Evolutionary conservation across 2,797 vertebrate genomes (phyloP).

Genomic region (Helicolenus hilgendorfi): DNA sequence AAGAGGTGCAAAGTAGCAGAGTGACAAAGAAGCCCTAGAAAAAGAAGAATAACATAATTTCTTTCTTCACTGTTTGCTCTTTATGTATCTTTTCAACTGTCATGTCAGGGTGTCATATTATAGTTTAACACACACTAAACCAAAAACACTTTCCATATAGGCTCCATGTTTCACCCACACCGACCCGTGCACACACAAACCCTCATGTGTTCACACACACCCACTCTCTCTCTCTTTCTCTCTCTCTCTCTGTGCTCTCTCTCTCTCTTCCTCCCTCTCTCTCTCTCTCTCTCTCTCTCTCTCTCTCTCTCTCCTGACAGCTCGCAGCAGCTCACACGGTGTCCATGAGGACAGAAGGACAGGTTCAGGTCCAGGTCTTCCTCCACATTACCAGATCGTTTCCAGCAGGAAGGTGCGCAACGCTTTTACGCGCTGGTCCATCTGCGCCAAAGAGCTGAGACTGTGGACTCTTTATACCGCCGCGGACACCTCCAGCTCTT

Average conservation of each 20-base stretch:
- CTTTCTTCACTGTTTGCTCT: neutral
- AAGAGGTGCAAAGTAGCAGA: neutral
- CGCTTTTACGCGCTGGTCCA: slow-evolving; percentile 1
- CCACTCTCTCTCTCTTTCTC: neutral
- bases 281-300: neutral
- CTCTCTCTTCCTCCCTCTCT: neutral
- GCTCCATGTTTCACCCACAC: neutral
- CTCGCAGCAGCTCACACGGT: slow-evolving; percentile 35
- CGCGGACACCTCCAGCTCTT: neutral
- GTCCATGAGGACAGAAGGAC: too few species aligned
- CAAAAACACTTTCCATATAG: slow-evolving; percentile 35
- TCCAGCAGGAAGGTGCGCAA: slow-evolving; percentile 17
- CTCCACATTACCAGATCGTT: neutral
- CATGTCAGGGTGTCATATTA: neutral
- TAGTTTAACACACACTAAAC: neutral
- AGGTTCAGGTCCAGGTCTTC: neutral
- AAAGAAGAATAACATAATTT: too few species aligned
- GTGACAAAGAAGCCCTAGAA: neutral
- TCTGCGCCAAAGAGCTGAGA: neutral
- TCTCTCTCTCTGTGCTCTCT: neutral
- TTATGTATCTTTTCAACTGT: neutral
- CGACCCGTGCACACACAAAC: neutral
- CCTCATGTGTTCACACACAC: neutral
- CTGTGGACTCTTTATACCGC: neutral
- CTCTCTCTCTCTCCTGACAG: slow-evolving; percentile 33